Conservation (phyloP, 2,888 invertebrate species). For the Agapetus fuscipes region DNA sequence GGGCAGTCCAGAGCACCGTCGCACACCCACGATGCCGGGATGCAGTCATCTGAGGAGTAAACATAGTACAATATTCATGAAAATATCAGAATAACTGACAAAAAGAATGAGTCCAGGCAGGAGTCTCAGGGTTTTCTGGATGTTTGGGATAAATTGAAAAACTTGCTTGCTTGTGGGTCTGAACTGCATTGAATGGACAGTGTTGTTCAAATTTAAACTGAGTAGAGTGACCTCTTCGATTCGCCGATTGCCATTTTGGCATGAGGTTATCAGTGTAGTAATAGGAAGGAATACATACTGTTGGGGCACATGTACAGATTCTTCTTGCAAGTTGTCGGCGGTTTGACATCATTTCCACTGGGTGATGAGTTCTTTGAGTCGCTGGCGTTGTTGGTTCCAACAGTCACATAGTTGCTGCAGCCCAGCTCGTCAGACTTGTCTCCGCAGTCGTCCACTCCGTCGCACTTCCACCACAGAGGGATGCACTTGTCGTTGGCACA, state of each 20-base stretch:
- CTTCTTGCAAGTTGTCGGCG: conserved; percentile 24
- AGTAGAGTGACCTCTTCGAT: too few relatives aligned
- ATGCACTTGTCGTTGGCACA: conserved; percentile 62
- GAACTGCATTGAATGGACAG: too few relatives aligned
- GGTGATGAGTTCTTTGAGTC: conserved; percentile 21
- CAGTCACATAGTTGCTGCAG: conserved; percentile 35
- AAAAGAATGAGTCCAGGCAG: too few relatives aligned
- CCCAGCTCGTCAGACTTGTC: conserved; percentile 67
- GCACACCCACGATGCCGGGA: conserved; percentile 69
- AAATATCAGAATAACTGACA: not conserved
- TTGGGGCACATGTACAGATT: conserved; percentile 39
- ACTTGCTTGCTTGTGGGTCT: too few relatives aligned
- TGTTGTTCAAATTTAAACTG: too few relatives aligned
- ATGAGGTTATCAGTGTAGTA: too few relatives aligned
- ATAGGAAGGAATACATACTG: conserved; percentile 31
- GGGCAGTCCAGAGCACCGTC: conserved; percentile 74
- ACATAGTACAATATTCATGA: not conserved
- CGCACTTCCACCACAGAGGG: conserved; percentile 75
- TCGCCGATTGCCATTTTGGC: too few relatives aligned
- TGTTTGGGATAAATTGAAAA: too few relatives aligned
- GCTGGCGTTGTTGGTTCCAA: conserved; percentile 26
- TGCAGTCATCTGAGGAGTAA: conserved; percentile 61
- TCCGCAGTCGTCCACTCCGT: conserved; percentile 64
- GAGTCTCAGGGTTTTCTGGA: too few relatives aligned
- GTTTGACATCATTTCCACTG: conserved; percentile 28